Percentiles rank a stretch among this genome's conserved stretches.
Evolutionary conservation across 2,797 vertebrate species (phyloP).

Genomic region (Catharus ustulatus): DNA sequence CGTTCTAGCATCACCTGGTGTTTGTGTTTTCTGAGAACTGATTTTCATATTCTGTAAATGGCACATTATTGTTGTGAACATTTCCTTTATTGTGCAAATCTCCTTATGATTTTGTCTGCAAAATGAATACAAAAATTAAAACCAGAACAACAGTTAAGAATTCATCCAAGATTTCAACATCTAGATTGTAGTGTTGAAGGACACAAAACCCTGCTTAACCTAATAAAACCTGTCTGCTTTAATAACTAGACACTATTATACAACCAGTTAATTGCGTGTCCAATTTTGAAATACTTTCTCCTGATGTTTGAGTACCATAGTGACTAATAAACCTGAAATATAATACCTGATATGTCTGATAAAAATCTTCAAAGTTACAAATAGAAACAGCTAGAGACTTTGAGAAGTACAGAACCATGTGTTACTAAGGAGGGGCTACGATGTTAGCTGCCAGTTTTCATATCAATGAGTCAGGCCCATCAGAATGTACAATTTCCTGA

Average conservation of each 20-base stretch:
- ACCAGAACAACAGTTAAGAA: not conserved
- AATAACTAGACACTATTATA: conserved; percentile 22
- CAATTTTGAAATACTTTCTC: conserved; percentile 54
- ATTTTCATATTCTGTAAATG: not conserved
- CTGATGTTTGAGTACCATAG: conserved; percentile 15
- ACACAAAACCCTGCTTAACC: not conserved
- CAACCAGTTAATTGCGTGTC: conserved; percentile 44
- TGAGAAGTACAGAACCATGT: not conserved
- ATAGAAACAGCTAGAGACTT: conserved; percentile 45
- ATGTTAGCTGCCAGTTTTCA: conserved; percentile 48
- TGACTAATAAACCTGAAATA: conserved; percentile 40
- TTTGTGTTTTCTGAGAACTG: not conserved
- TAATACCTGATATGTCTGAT: not conserved
- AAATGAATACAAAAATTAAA: not conserved
- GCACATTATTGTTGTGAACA: not conserved
- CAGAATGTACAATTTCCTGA: conserved; percentile 12
- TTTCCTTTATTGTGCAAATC: not conserved
- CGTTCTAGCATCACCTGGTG: not conserved
- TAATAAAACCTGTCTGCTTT: conserved; percentile 22
- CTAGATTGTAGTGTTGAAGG: not conserved
- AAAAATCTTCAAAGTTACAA: conserved; percentile 26
- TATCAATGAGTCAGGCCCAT: not conserved
- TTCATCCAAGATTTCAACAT: conserved; percentile 5
- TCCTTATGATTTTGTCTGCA: not conserved
- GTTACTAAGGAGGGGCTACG: not conserved